Evolutionary conservation across 2,113 vertebrate species (phyloP), one percentile per base, ranked within the genome.

Genomic region (Zootoca vivipara): DNA sequence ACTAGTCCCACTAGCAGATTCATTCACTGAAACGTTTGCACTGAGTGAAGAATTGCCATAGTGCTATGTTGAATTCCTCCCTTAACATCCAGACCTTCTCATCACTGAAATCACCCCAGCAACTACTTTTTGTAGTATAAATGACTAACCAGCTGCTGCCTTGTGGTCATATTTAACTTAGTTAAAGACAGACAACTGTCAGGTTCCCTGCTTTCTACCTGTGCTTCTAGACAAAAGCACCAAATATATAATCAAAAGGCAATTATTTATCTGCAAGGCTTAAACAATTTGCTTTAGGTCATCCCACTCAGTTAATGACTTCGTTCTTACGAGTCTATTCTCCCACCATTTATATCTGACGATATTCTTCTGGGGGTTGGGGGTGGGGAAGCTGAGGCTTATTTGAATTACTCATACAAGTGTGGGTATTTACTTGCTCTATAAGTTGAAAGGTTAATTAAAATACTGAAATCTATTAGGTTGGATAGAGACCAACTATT

Each of bases 41-140:
- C 46, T 52, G 9, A 52, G 46, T 52, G 46, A 1, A 52, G 46
- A 52, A 52, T 52, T 52, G 46, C 10, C 46, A 52, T 52, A 52
- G 46, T 1, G 10, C 46, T 52, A 52, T 52, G 0, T 52, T 52
- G 46, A 3, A 52, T 52, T 52, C 46, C 10, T 52, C 3, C 46
- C 10, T 88, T 85, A 65, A 79, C 73, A 52, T 58, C 82, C 87
- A 93, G 87, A 83, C 35, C 73, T 35, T 83, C 72, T 86, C 52
- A 70, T 87, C n/a, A 81, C 4, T 18, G 7, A 56, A 58, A 81
- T 77, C 42, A 56, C 62, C 85, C 69, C n/a, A 82, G 28, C 5
- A 73, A 83, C n/a, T 75, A 75, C 52, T 72, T 46, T 46, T 46
- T 46, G 42, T 46, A 64, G 75, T 74, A 72, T 33, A 18, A 42